A percentile compares a stretch with the other conserved stretches of the same genome.
phyloP scores from a whole-genome alignment of 53 echinoderm and acorn worm species.

The Patiria pectinifera region DNA sequence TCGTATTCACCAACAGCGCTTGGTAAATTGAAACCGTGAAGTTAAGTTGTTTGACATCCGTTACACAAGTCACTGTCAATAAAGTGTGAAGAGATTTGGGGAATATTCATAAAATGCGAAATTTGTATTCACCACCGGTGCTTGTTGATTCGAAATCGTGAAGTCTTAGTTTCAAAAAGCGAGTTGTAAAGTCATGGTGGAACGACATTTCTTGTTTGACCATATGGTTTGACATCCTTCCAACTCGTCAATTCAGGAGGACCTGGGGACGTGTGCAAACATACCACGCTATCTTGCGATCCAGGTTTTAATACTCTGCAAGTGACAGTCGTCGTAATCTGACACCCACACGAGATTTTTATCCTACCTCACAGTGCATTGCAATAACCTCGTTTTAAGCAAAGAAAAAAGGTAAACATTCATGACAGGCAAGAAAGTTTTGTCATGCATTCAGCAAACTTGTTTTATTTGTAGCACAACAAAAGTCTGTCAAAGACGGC shows the following conservation, averaged over 20 bases:
- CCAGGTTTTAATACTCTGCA: background rate
- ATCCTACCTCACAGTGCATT: background rate
- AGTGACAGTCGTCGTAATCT: background rate
- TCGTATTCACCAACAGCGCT: too few relatives aligned
- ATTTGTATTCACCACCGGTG: too few relatives aligned
- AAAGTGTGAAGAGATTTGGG: too few relatives aligned
- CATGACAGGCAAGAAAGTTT: background rate
- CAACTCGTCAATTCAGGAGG: background rate
- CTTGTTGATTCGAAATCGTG: too few relatives aligned
- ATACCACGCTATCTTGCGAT: background rate
- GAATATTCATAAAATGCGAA: too few relatives aligned
- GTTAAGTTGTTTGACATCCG: too few relatives aligned
- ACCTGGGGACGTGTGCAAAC: background rate
- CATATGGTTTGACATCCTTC: background rate
- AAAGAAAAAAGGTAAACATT: background rate
- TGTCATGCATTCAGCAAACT: background rate
- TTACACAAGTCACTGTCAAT: too few relatives aligned
- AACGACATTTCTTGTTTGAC: too few relatives aligned
- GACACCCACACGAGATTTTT: background rate
- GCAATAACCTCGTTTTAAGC: background rate
- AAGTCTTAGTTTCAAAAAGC: too few relatives aligned
- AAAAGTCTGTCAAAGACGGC: background rate
- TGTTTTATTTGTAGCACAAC: background rate
- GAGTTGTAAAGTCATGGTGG: too few relatives aligned
- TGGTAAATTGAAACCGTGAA: too few relatives aligned